These are phyloP conservation scores for Cercopithecus mitis DNA, from an alignment of 2,797 vertebrate genomes.

Conservation along the genomic window DNA sequence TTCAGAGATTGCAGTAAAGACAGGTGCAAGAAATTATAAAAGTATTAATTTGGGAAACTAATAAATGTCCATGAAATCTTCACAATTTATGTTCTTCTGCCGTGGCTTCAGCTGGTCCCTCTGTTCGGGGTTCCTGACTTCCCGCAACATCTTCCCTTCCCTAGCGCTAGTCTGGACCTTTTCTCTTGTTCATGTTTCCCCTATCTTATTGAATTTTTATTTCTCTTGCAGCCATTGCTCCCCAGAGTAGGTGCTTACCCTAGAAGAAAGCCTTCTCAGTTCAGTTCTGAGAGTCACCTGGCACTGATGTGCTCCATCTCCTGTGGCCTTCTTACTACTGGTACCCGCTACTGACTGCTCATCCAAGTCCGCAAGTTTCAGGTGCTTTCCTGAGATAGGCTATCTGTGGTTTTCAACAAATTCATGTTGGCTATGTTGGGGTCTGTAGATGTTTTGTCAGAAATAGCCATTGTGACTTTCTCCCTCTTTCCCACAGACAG, in stretches of 20 bases:
- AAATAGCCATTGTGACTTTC: rapidly evolving
- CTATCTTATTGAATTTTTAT: neutral
- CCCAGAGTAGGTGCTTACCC: rapidly evolving
- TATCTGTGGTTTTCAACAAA: neutral
- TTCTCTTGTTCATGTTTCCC: neutral
- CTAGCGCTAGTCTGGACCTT: neutral
- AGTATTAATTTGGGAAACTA: too few species aligned
- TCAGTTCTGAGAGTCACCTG: neutral
- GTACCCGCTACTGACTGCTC: too few species aligned
- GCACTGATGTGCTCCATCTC: neutral
- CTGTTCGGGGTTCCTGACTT: too few species aligned
- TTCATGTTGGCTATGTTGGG: neutral
- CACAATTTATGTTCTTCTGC: too few species aligned
- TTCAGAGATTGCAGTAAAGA: too few species aligned
- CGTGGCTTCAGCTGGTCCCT: too few species aligned
- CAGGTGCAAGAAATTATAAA: too few species aligned
- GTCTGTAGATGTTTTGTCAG: neutral
- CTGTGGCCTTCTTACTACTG: neutral
- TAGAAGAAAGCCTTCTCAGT: neutral
- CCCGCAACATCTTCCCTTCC: neutral
- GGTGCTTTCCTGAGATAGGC: neutral
- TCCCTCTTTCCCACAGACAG: too few species aligned
- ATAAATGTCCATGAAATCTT: too few species aligned
- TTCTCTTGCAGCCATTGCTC: neutral
- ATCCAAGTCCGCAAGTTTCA: neutral